Percentiles rank a stretch among this genome's conserved stretches.
Conservation (phyloP, 2,797 vertebrate genomes). For the Staurois parvus region DNA sequence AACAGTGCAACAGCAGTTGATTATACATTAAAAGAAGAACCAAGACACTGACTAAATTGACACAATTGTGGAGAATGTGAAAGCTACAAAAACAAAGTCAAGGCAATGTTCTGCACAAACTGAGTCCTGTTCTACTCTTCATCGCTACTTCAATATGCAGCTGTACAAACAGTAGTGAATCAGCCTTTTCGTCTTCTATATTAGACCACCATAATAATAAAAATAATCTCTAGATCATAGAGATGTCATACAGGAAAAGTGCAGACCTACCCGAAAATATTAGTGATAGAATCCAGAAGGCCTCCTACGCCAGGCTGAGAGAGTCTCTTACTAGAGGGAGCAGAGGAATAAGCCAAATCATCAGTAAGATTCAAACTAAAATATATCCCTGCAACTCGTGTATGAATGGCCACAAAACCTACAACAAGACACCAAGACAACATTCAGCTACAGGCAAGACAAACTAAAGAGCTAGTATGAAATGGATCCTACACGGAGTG, state of each 20-base stretch:
- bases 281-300: slow-evolving; percentile 96
- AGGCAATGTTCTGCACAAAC: too few relatives aligned
- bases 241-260: slow-evolving; percentile 59
- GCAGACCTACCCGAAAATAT: slow-evolving; percentile 95
- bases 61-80: too few relatives aligned
- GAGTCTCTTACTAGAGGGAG: slow-evolving; percentile 88
- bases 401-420: neutral
- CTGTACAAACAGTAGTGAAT: too few relatives aligned
- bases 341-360: slow-evolving; percentile 79
- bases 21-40: too few relatives aligned
- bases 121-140: too few relatives aligned
- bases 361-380: slow-evolving; percentile 42
- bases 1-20: too few relatives aligned
- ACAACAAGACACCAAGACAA: slow-evolving; percentile 10
- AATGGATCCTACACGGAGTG: neutral
- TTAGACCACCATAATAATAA: too few relatives aligned
- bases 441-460: slow-evolving; percentile 1
- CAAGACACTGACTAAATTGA: too few relatives aligned
- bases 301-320: slow-evolving; percentile 85
- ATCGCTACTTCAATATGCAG: too few relatives aligned
- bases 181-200: too few relatives aligned
- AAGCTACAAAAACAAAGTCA: too few relatives aligned
- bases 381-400: neutral
- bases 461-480: neutral
- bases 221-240: too few relatives aligned